Evolutionary conservation across 2,888 invertebrate species (phyloP).

Genomic region (Leptinotarsa haldemani): DNA sequence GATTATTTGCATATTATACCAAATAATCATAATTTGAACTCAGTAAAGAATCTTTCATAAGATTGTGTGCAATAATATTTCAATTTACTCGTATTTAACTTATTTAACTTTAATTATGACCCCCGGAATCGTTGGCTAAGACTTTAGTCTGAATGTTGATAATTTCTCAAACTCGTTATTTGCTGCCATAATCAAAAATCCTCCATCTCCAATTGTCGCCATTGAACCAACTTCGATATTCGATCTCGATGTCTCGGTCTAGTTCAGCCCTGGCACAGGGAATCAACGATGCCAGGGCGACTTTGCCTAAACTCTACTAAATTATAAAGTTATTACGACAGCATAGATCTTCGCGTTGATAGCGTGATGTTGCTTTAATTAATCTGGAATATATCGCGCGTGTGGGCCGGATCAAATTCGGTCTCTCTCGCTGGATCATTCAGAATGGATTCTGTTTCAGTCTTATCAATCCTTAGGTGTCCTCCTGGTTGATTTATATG

Average conservation of each 20-base stretch:
- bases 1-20: too few species aligned
- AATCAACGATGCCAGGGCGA: constrained; percentile 43
- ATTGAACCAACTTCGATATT: neutral
- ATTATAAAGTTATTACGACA: constrained; percentile 69
- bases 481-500: constrained; percentile 44
- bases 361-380: constrained; percentile 68
- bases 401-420: constrained; percentile 52
- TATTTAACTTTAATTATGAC: too few species aligned
- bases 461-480: constrained; percentile 50
- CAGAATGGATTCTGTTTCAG: constrained; percentile 36
- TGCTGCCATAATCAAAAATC: too few species aligned
- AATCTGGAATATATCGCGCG: constrained; percentile 66
- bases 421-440: constrained; percentile 30
- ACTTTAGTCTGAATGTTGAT: too few species aligned
- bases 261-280: constrained; percentile 33
- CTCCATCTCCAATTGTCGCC: neutral
- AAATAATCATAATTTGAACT: too few species aligned
- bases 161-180: too few species aligned
- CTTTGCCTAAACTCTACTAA: constrained; percentile 64
- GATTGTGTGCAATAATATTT: too few species aligned
- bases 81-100: too few species aligned
- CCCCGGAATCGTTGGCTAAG: too few species aligned
- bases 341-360: constrained; percentile 67
- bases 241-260: neutral
- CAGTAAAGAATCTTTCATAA: too few species aligned